phyloP scores from a whole-genome alignment of 2,113 vertebrate genomes.

The Ascaphus truei region DNA sequence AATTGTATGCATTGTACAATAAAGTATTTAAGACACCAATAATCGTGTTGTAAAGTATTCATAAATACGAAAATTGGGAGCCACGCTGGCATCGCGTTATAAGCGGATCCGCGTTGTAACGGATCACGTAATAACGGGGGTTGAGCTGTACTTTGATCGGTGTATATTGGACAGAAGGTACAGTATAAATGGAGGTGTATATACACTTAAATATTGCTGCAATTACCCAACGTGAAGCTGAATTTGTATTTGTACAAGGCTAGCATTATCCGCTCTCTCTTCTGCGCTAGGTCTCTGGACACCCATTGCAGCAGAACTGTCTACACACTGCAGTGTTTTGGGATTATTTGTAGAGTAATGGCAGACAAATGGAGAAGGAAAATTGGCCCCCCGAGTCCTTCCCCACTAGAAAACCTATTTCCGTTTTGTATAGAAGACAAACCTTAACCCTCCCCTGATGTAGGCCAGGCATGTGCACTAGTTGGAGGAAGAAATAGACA shows the following conservation, averaged over 20 bases:
- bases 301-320: constrained; percentile 40
- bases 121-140: too few relatives aligned
- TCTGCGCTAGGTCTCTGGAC: constrained; percentile 8
- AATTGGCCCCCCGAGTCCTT: constrained; percentile 50
- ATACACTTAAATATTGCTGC: background rate
- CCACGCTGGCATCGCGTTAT: too few relatives aligned
- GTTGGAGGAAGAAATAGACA: too few relatives aligned
- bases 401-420: constrained; percentile 44
- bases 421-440: constrained; percentile 38
- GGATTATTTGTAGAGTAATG: constrained; percentile 50
- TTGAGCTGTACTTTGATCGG: too few relatives aligned
- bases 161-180: too few relatives aligned
- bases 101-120: too few relatives aligned
- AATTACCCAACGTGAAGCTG: background rate
- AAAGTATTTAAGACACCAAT: too few relatives aligned
- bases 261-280: background rate
- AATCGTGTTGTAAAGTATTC: too few relatives aligned
- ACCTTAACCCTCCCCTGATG: constrained; percentile 47
- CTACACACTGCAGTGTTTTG: constrained; percentile 45
- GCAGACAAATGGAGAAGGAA: constrained; percentile 56
- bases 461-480: too few relatives aligned
- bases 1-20: too few relatives aligned
- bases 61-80: too few relatives aligned
- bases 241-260: background rate
- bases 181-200: background rate